Base-by-base conservation (phyloP, 2,797 vertebrate genomes). In the Dryobates pubescens region DNA sequence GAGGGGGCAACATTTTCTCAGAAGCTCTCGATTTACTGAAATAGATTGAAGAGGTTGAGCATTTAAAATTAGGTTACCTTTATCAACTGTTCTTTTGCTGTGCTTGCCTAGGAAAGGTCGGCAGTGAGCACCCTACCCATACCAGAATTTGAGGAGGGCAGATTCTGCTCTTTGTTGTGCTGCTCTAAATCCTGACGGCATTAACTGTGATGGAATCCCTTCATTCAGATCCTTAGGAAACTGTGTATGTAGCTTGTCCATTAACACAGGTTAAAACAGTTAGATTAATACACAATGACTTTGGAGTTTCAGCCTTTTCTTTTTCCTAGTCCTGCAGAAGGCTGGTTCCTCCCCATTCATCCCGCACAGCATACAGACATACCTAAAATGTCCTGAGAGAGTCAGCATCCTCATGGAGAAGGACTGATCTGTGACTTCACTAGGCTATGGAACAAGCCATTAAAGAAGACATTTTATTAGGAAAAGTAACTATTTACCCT, bases 21-120 rank as follows among this genome's bases (percentile, higher is more conserved):
- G 94, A 93, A 95, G n/a, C 58, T 82, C 64, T 84, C 5, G 0
- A n/a, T 94, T 95, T 95, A 84, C 87, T 94, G 92, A 92, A 93
- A 93, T 43, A 86, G 77, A 82, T 82, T 94, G 62, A 93, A 95
- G 82, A 86, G 82, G 58, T 62, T 92, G 73, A 94, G 69, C 82
- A 53, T 68, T 88, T 86, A 51, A 92, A 93, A 92, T 95, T 74
- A 58, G 45, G 68, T 95, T 93, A 95, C 64, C 64, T 91, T 79
- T 62, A 82, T 89, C 19, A 56, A 79, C 79, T 36, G 26, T 58
- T 76, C 62, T 5, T 91, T 84, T 77, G 51, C 71, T 88, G 71
- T 89, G 64, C 77, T 82, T 92, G 62, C 65, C 79, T 61, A 77
- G 87, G 91, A 92, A 79, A 91, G 70, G 82, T 58, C 5, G 6